Base-by-base conservation (phyloP, 2,888 invertebrate genomes). In the Agrotis clavis region DNA sequence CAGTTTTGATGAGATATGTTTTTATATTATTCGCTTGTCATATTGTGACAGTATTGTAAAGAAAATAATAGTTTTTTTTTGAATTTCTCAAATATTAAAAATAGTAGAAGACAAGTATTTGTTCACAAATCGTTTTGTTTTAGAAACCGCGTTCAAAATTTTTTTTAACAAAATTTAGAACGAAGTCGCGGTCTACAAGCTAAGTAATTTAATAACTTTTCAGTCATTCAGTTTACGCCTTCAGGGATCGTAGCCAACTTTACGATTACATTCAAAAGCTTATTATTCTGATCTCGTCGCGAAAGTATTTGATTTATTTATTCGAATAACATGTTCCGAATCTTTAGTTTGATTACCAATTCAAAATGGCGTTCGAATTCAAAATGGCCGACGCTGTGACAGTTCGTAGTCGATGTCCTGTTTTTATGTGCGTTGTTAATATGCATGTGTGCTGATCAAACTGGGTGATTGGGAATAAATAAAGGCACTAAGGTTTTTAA, bases 241-340 rank as follows among this genome's bases (percentile, higher is more conserved):
- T 79, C 70, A 74, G 87, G 85, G 76, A 78, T 1, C 41, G 35
- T 75, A 82, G 21, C 3, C 19, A 69, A 62, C 79, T 87, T 88
- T 87, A 87, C 83, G 86, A 89, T 88, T 86, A 84, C 83, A 77
- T 67, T 77, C 70, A 70, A 77, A 68, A 85, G 74, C 78, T 88
- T 87, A 84, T 88, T 88, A 90, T 90, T 89, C 90, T 74, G 69
- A 78, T 62, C 80, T 66, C 77, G 84, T 82, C 77, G 59, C 69
- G 35, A 76, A 75, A 83, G 81, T 74, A 75, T 85, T 87, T 89
- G 87, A 88, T 90, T 90, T 90, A 90, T 90, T 88, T 88, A 87
- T 85, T 83, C 74, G 80, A 79, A 87, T 82, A 82, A 85, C 83
- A 83, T 80, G 81, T 81, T 82, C 83, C 59, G 79, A 83, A 85